Evolutionary conservation across 2,888 invertebrate species (phyloP), one percentile per base, ranked within the genome.

Genomic region (Cordylochernes scorpioides): DNA sequence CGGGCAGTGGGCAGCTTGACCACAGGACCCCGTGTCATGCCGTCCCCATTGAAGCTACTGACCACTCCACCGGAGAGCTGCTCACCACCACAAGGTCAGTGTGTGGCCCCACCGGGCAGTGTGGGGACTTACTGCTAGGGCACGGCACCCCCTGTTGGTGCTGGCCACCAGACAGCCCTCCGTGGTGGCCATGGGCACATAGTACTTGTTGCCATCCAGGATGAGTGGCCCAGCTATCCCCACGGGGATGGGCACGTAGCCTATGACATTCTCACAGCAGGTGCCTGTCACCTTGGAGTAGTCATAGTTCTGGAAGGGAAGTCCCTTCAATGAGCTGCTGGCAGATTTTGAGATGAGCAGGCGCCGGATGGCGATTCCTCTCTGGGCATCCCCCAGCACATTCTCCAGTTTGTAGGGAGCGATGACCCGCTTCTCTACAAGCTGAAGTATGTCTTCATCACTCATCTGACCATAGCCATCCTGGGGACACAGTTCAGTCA

Each of bases 221-320:
- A 69, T 53, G 15, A 97, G 57, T 0, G 97, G 97, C 0, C 97
- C 97, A 2, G 80, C 94, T 40, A 82, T 70, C 0, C 97, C 97
- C 0, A 94, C 71, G 0, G 97, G 97, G 5, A 97, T 67, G 3
- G 94, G 91, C 34, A 91, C 66, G 50, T 77, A 91, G 1, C 97
- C 97, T 17, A 99, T 68, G 0, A 97, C 88, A 53, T 97, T 97
- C 53, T 97, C 94, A 54, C 94, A 97, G 49, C 94, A 97, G 6
- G 77, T 71, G 34, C 84, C 82, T 49, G 75, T 59, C 1, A 78
- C 72, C 61, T 64, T 71, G 32, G 65, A 68, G 49, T 86, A 88
- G 51, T 86, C 80, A 51, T 80, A 91, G 48, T 72, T 64, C 35
- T 64, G 58, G 46, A 71, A 88, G 0, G 91, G 86, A 28, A 88